Evolutionary conservation across 30 jellyfish, hydroid and myxozoan genomes (phyloP), one percentile per base, ranked within the genome.

Genomic region (Turritopsis dohrnii): DNA sequence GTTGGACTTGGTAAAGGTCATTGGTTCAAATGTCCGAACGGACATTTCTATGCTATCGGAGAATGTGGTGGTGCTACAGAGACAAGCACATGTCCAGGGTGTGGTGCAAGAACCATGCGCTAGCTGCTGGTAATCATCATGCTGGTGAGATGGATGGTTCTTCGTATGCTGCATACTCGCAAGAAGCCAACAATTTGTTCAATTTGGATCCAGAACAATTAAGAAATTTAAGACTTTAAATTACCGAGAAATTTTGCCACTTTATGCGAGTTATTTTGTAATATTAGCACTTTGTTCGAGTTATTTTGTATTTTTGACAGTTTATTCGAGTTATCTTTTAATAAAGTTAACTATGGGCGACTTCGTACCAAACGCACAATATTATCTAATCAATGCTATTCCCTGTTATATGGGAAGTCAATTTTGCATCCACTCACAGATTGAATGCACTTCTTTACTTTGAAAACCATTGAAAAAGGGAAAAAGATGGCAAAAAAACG

Each of bases 21-120:
- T 79, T 88, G 96, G 96, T 88, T 54, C 65, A 88, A 88, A 72
- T 88, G 96, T 28, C 88, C 88, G 30, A 88, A 88, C 71, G 96
- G 96, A 23, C 96, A 89, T 76, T 85, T 84, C 28, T 89, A 89
- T 75, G 93, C 94, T 1, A 89, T 89, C 26, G 96, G 96, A 21
- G 96, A 84, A 21, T 89, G 96, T 41, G 96, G 96, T 21, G 96
- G 96, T 53, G 96, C 96, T 19, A 81, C 54, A 83, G 83, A 77
- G 54, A 82, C 30, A 29, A 65, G 84, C n/a, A 79, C 19, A 60
- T 89, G 96, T 81, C 96, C 96, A 19, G 96, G 71, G 13, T 89
- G 96, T 84, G 81, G 87, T 0, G 93, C 89, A 52, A 60, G 41
- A 8, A 89, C 17, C 96, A 89, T 66, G 31, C 52, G 0, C 86